Conservation (phyloP, 2,888 invertebrate genomes). For the Julus scanicus region DNA sequence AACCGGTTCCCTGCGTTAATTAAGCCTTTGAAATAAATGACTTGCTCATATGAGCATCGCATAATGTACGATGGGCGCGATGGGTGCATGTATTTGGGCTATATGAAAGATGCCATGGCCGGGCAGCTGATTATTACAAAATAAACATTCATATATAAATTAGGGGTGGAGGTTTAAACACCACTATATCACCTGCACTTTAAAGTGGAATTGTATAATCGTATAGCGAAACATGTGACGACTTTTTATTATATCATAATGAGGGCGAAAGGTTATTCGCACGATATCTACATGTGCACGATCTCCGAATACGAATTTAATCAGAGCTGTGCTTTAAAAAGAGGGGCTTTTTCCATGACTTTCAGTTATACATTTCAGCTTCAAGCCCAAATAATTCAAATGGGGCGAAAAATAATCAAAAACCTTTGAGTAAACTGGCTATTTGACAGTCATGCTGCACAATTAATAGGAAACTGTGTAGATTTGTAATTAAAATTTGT, state of each 20-base stretch:
- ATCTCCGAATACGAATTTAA: not conserved
- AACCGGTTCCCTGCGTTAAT: constrained; percentile 11
- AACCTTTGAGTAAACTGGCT: too few relatives aligned
- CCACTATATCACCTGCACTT: not conserved
- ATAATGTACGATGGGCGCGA: not conserved
- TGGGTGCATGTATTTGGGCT: not conserved
- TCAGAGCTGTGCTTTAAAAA: not conserved
- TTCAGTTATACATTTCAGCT: not conserved
- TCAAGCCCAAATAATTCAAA: too few relatives aligned
- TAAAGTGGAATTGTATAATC: not conserved
- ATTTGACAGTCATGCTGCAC: too few relatives aligned
- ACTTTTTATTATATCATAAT: not conserved
- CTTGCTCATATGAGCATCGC: not conserved
- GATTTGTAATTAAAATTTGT: too few relatives aligned
- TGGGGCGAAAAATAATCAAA: too few relatives aligned
- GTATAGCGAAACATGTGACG: not conserved
- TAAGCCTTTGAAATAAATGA: constrained; percentile 19
- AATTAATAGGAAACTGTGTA: too few relatives aligned
- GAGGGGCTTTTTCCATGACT: not conserved
- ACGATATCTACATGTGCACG: not conserved
- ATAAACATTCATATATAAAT: not conserved
- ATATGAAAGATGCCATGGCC: not conserved
- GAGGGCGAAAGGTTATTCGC: constrained; percentile 11
- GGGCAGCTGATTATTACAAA: constrained; percentile 2
- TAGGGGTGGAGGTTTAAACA: not conserved